Percentiles rank a stretch among this genome's conserved stretches.
Conservation (phyloP, 2,797 vertebrate species). For the Aplochiton taeniatus region DNA sequence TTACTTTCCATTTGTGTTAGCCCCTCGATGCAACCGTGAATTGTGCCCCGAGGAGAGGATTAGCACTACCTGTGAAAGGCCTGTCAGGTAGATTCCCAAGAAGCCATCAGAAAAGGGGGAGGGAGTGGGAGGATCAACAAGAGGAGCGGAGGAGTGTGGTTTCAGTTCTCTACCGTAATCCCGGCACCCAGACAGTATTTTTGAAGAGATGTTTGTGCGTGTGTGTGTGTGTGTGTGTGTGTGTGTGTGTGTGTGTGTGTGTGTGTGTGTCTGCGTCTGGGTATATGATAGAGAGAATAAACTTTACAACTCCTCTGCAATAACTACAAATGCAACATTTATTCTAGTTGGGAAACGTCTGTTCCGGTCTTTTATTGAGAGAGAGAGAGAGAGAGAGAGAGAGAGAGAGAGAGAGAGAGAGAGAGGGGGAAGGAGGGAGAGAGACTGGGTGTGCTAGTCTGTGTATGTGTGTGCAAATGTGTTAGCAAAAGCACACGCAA, state of each 20-base stretch:
- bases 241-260: conserved; percentile 73
- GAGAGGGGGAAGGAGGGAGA: conserved; percentile 18
- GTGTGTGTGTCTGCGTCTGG: no score
- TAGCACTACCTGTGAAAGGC: conserved; percentile 58
- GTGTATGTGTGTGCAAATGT: no score
- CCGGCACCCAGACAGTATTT: conserved; percentile 76
- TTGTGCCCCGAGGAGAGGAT: conserved; percentile 42
- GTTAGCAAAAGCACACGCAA: no score
- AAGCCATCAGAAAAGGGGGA: conserved; percentile 52
- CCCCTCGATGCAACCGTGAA: conserved; percentile 2
- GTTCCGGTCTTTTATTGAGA: no score
- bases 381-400: neutral
- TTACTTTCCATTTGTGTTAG: conserved; percentile 14
- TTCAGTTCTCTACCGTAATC: conserved; percentile 50
- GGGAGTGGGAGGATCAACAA: conserved; percentile 45
- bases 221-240: conserved; percentile 9
- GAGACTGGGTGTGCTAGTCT: no score
- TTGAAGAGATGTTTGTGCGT: conserved; percentile 63
- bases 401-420: conserved; percentile 21
- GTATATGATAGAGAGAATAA: neutral
- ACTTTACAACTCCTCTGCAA: no score
- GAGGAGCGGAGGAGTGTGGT: conserved; percentile 45
- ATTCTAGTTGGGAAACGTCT: no score
- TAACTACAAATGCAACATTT: no score
- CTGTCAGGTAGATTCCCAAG: conserved; percentile 64